Evolutionary conservation across 2,888 invertebrate genomes (phyloP).

Genomic region (Ectemnius continuus): DNA sequence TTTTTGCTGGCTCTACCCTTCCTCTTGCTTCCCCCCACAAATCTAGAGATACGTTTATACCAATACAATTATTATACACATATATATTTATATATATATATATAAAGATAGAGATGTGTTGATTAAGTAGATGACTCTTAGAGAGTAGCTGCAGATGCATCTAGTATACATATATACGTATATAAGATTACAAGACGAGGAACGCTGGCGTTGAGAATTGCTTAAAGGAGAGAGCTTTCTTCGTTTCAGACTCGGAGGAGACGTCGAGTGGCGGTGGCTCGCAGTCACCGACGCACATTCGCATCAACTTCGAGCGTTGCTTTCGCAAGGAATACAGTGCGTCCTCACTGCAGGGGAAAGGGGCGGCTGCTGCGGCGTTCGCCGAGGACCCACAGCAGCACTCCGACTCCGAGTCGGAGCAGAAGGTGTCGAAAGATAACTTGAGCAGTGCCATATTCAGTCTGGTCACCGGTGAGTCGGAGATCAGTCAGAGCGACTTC

Average conservation of each 20-base stretch:
- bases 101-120: background rate
- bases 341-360: constrained; percentile 75
- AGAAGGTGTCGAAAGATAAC: constrained; percentile 67
- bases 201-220: constrained; percentile 41
- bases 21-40: constrained; percentile 78
- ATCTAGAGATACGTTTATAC: constrained; percentile 60
- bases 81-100: constrained; percentile 8
- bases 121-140: background rate
- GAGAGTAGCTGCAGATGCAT: background rate
- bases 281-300: constrained; percentile 72
- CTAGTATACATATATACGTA: constrained; percentile 8
- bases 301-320: constrained; percentile 79
- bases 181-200: background rate
- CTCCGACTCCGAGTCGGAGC: constrained; percentile 64
- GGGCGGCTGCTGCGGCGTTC: constrained; percentile 42
- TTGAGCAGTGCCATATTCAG: constrained; percentile 76
- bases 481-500: constrained; percentile 76
- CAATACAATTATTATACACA: constrained; percentile 50
- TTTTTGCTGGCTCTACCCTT: constrained; percentile 78
- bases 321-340: constrained; percentile 79
- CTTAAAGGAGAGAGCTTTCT: constrained; percentile 62
- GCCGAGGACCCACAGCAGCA: constrained; percentile 59
- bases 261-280: constrained; percentile 70
- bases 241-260: constrained; percentile 75
- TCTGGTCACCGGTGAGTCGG: constrained; percentile 75